These are phyloP conservation scores for Tichodroma muraria DNA, from an alignment of 2,113 vertebrate species.

Conservation along the genomic window DNA sequence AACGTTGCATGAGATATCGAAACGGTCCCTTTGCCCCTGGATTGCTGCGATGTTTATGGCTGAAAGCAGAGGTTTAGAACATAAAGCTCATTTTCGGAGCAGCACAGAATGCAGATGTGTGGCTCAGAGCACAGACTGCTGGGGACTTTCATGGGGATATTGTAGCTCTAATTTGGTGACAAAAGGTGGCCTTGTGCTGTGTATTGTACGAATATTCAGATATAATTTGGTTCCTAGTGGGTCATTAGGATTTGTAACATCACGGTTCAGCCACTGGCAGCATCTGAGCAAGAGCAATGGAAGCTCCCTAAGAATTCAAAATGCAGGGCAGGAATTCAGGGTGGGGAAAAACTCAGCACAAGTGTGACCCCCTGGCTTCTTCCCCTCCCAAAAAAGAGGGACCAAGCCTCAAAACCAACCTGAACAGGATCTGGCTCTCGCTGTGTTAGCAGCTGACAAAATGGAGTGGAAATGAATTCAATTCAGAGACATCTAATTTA, in stretches of 20 bases:
- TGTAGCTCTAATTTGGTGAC: background rate
- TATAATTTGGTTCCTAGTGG: background rate
- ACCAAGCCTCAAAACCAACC: background rate
- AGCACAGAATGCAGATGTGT: background rate
- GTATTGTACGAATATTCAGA: background rate
- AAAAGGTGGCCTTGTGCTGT: background rate
- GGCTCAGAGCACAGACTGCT: background rate
- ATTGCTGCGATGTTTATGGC: conserved; percentile 3
- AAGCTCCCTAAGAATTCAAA: background rate
- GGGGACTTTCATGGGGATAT: background rate
- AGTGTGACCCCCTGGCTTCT: background rate
- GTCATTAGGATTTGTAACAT: background rate
- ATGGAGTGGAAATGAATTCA: conserved; percentile 30
- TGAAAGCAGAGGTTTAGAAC: background rate
- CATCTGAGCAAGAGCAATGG: background rate
- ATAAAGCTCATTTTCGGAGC: background rate
- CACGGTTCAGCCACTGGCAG: background rate
- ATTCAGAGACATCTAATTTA: conserved; percentile 17
- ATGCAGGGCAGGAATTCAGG: background rate
- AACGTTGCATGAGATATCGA: conserved; percentile 26
- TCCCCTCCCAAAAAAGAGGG: accelerated
- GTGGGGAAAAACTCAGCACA: background rate
- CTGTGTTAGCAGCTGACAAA: background rate
- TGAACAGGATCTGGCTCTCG: background rate
- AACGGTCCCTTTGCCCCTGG: background rate